These are phyloP conservation scores for Thalassoma bifasciatum DNA, from an alignment of 2,113 vertebrate species.

Conservation along the genomic window DNA sequence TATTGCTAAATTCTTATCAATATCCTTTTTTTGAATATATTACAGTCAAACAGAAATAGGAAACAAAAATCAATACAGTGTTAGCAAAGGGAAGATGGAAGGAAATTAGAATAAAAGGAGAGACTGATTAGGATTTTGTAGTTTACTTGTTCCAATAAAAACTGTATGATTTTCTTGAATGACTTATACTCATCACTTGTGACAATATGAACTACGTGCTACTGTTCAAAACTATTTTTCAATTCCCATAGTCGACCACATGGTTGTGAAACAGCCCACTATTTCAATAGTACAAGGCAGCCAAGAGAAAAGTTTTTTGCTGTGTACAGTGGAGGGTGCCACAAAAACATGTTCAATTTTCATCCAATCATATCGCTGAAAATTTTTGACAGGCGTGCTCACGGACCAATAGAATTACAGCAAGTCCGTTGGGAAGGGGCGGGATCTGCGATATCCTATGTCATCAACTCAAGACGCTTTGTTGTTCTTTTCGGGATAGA, in stretches of 20 bases:
- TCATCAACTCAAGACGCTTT: constrained; percentile 75
- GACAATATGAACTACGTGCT: too few relatives aligned
- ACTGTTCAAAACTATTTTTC: neutral
- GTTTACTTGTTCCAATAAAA: too few relatives aligned
- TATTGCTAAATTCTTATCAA: too few relatives aligned
- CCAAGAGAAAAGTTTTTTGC: constrained; percentile 29
- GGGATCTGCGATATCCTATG: constrained; percentile 58
- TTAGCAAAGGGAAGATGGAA: too few relatives aligned
- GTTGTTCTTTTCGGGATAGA: constrained; percentile 73
- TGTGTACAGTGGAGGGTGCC: neutral
- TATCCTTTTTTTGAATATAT: too few relatives aligned
- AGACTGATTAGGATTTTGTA: too few relatives aligned
- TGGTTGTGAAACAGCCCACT: neutral
- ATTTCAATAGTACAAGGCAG: neutral
- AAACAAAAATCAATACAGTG: too few relatives aligned
- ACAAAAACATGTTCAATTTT: constrained; percentile 15
- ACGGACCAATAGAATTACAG: constrained; percentile 61
- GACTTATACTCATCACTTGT: too few relatives aligned
- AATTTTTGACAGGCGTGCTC: constrained; percentile 35
- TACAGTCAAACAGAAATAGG: too few relatives aligned
- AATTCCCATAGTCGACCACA: neutral
- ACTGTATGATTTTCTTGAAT: too few relatives aligned
- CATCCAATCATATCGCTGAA: constrained; percentile 51
- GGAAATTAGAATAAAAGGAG: too few relatives aligned
- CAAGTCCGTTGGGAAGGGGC: constrained; percentile 61